Evolutionary conservation across 2,113 vertebrate species (phyloP).

Genomic region (Hucho hucho): DNA sequence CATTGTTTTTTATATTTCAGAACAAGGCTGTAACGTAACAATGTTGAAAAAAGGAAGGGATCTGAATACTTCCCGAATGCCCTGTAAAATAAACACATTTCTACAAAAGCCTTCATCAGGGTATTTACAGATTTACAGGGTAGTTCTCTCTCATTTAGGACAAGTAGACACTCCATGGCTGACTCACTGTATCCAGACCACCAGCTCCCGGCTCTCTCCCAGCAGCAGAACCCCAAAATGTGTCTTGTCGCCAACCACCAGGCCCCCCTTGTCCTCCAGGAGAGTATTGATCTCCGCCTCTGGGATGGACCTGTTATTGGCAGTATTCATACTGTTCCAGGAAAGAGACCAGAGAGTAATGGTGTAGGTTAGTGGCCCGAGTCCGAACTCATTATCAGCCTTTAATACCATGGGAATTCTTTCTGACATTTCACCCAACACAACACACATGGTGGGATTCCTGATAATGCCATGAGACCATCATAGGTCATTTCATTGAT

Average conservation of each 20-base stretch:
- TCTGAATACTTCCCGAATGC: too few relatives aligned
- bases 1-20: too few relatives aligned
- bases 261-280: slow-evolving; percentile 79
- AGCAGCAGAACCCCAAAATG: slow-evolving; percentile 81
- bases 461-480: too few relatives aligned
- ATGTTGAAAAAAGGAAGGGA: too few relatives aligned
- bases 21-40: too few relatives aligned
- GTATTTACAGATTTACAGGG: background rate
- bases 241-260: slow-evolving; percentile 78
- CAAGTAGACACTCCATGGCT: background rate
- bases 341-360: background rate
- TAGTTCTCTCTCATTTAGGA: background rate
- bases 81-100: background rate
- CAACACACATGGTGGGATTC: too few relatives aligned
- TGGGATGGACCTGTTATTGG: background rate
- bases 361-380: too few relatives aligned
- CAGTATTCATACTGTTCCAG: slow-evolving; percentile 25
- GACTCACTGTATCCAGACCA: slow-evolving; percentile 88
- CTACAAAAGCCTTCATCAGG: background rate
- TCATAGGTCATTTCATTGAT: too few relatives aligned
- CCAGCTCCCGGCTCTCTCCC: slow-evolving; percentile 71
- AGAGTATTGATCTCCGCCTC: slow-evolving; percentile 54
- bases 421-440: too few relatives aligned
- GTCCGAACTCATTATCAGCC: too few relatives aligned
- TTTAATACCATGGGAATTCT: too few relatives aligned